Evolutionary conservation across 1,140 invertebrate genomes (phyloP), one percentile per base, ranked within the genome.

Genomic region (Centruroides vittatus): DNA sequence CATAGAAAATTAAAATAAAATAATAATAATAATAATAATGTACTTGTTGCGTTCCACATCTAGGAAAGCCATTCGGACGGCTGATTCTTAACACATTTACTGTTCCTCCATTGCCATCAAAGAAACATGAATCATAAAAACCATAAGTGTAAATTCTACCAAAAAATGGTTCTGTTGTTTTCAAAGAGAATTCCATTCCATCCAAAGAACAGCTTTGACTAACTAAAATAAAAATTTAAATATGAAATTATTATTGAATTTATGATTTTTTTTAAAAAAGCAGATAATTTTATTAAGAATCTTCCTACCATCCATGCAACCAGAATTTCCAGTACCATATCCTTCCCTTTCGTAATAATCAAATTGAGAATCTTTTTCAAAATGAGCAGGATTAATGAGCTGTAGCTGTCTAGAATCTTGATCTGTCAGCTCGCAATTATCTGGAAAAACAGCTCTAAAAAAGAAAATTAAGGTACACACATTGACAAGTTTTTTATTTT

Each of bases 141-240:
- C 89, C 89, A 68, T 93, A 89, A 0, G 89, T 91, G 70, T 93
- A 94, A 70, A 94, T 93, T 41, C 89, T 76, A 3, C 90, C 89
- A 63, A 86, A 81, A 71, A 93, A 94, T 47, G 86, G 86, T 78
- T 92, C 88, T 1, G 86, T 86, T 3, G 89, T 89, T 57, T 86
- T 78, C 36, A 93, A 75, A 3, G 87, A 91, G 68, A 94, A 93
- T 73, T 92, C 89, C 88, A 94, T 93, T 3, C 89, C 90, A 73
- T 92, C 88, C 75, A 92, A 88, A 69, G 86, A 90, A 73, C 90
- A 94, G 1, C 86, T 83, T 81, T 93, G 89, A 60, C 84, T 87
- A 52, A 65, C 64, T 65, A 36, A 41, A 61, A 61, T 46, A 13
- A 54, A 9, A 57, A 53, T n/a, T 48, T 23, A 53, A 46, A 35